Base-by-base conservation (phyloP, 2,888 invertebrate genomes). In the Phragmatobia fuliginosa region DNA sequence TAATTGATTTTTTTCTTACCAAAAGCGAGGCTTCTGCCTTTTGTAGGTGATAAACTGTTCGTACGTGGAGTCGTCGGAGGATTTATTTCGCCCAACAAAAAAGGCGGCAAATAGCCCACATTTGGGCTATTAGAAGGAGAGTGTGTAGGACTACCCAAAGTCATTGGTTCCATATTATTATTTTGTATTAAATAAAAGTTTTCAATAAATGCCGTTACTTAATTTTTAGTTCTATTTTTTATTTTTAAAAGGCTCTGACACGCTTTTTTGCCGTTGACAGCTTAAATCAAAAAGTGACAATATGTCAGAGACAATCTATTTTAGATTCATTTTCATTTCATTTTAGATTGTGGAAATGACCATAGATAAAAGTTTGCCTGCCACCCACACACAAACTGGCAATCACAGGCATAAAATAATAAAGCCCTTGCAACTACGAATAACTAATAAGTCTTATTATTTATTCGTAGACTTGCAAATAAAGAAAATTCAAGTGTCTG, bases 121-220 rank as follows among this genome's bases (percentile, higher is more conserved):
- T 96, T 96, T 52, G 96, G 94, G 76, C 96, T 96, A 33, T 97
- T 96, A 28, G 96, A 96, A 36, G 97, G 97, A 78, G 97, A 97
- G 82, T 97, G 96, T 66, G 96, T 96, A 2, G 97, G 97, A 88
- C 97, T 98, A 74, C 98, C 98, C 79, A 98, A 92, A 67, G 96
- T 96, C 98, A 98, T 98, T 65, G 98, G 98, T 90, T 98, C 98
- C 97, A 98, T 98, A 90, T 91, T 89, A 69, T 18, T n/a, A 32
- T 32, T 33, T 61, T 21, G 16, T 28, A 32, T 16, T 7, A 64
- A 10, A 52, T 72, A 58, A 67, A 49, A 66, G 31, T 69, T 71
- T 28, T 25, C 70, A 71, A 36, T 41, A 31, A 70, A 58, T 36
- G 49, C 67, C 76, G 76, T 76, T 81, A 67, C 18, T 66, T 69